Percentiles rank a stretch among this genome's conserved stretches.
phyloP scores from a whole-genome alignment of 2,113 vertebrate species.

The Heterotis niloticus region DNA sequence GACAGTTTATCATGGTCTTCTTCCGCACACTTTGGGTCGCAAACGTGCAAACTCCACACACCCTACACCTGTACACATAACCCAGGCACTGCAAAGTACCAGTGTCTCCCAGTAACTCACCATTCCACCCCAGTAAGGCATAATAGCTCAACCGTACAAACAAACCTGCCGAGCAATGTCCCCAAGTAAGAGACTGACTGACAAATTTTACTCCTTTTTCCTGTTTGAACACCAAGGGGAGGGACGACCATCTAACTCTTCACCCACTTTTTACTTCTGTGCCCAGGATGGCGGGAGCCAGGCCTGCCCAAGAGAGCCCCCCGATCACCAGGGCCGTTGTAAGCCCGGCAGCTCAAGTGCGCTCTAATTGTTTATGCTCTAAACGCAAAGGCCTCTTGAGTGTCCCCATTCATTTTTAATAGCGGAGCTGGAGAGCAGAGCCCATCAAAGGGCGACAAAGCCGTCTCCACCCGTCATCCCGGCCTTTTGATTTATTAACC shows the following conservation, averaged over 20 bases:
- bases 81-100: not conserved
- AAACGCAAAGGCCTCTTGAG: conserved; percentile 72
- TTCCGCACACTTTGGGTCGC: not conserved
- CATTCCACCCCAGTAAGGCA: not conserved
- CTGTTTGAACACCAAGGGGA: conserved; percentile 45
- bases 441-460: conserved; percentile 65
- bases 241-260: conserved; percentile 53
- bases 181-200: no score
- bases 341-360: conserved; percentile 50
- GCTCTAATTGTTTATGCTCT: conserved; percentile 75
- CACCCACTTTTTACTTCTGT: conserved; percentile 48
- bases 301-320: not conserved
- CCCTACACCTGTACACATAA: not conserved
- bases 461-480: conserved; percentile 48
- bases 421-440: conserved; percentile 63
- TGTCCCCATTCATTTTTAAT: conserved; percentile 70
- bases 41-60: not conserved
- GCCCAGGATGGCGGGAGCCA: conserved; percentile 41
- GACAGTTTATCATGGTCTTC: not conserved
- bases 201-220: not conserved
- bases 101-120: not conserved
- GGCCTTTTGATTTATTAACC: conserved; percentile 72
- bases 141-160: no score
- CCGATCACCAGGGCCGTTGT: not conserved
- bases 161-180: not conserved